Evolutionary conservation across 2,888 invertebrate species (phyloP), one percentile per base, ranked within the genome.

Genomic region (Scaptomyza tumidula): DNA sequence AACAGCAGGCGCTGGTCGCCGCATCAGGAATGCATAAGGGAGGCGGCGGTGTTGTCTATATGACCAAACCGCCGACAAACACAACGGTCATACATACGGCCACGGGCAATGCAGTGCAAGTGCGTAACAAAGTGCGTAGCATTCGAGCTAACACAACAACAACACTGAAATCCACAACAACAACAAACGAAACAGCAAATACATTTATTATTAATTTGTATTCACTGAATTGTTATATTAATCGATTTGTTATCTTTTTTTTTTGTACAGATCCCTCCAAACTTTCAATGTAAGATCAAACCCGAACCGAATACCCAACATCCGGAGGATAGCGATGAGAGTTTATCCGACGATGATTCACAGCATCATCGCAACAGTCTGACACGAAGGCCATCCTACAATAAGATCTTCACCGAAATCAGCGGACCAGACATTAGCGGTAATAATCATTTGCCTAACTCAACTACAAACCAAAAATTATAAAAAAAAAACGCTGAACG

Each of bases 331-430:
- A 96, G 96, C 91, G 96, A 96, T 92, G 97, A 97, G 87, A 97
- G 97, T 90, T 95, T 95, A 92, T 97, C 96, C 82, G 97, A 97
- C 91, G 97, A 97, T 78, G 96, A 96, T 91, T 96, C 96, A 78
- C 96, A 96, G 68, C 96, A 96, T 90, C 97, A 97, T 91, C 95
- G 98, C 90, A 94, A 97, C 90, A 98, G 98, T 93, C 94, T 99
- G 86, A 97, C 98, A 59, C 94, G 98, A 92, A 94, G 98, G 91
- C 98, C 98, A 57, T 98, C 98, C 19, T 99, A 99, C 92, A 95
- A 98, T 92, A 98, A 98, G 94, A 98, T 99, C 86, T 94, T 98
- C 76, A 98, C 97, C 93, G 98, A 99, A 91, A 95, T 98, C 90
- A 97, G 97, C 86, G 97, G 97, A 86, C 96, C 96, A 90, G 97